Evolutionary conservation across 2,113 vertebrate species (phyloP), one percentile per base, ranked within the genome.

Genomic region (Odontesthes bonariensis): DNA sequence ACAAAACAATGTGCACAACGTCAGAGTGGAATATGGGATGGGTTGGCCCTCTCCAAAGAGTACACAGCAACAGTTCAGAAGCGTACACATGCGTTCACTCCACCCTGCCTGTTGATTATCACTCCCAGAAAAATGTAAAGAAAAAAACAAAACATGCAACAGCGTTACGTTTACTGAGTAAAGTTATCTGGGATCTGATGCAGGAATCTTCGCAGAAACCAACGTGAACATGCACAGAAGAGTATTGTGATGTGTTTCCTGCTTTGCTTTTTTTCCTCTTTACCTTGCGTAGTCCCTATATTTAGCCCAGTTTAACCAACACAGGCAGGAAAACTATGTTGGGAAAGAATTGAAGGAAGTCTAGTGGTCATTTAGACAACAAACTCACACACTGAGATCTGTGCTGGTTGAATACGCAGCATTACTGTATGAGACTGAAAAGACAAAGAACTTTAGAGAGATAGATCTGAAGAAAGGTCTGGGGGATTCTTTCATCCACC

Each of bases 271-370:
- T n/a, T 91, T 93, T 95, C 91, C 89, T 92, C 87, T 75, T 92
- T 79, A 88, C 94, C 92, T 89, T 93, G 92, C 91, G 86, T 86
- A 60, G 71, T 68, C 49, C 49, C 95, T 98, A 98, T 96, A 96
- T 97, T 97, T 98, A 97, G 95, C 79, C 82, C 70, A 72, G 92
- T 85, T 87, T 77, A 90, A 91, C 87, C 75, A 86, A 89, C 94
- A 86, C 94, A 93, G 93, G 95, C 97, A 97, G 97, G 97, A 98
- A 98, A 95, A 95, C 95, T 95, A 96, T 96, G 94, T 94, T 94
- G 92, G 93, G 96, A 91, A 97, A 99, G 96, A 99, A 99, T 98
- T 92, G 96, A 90, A 97, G 97, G 97, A 99, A 99, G 95, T 95
- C 93, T 92, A 94, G 92, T 87, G 95, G 93, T 94, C 93, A 92